Evolutionary conservation across 2,797 vertebrate species (phyloP), one percentile per base, ranked within the genome.

Genomic region (Cephalopachus bancanus): DNA sequence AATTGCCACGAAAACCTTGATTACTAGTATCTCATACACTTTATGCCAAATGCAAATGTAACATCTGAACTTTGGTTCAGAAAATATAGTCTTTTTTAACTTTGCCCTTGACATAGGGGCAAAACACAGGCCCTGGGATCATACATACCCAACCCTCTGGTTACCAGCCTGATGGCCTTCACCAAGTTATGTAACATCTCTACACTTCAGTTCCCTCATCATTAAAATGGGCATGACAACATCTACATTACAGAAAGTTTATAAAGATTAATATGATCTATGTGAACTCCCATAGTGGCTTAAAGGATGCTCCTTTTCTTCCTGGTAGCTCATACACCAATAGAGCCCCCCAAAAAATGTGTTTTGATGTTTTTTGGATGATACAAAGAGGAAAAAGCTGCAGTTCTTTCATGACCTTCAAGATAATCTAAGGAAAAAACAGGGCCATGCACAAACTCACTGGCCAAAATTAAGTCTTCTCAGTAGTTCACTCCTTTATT

Each of bases 1-100:
- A 24, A 62, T 83, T 64, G 28, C 87, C 87, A 30, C 5, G 15
- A 92, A 76, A 83, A 9, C 51, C n/a, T 33, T 22, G 24, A 0
- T 44, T 65, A 71, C 30, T 80, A 75, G 55, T 74, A 83, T 5
- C 55, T 83, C 33, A 62, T 24, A 10, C 30, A 10, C 65, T 74
- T 67, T 80, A 51, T 24, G 37, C 10, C 83, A 30, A 89, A 76
- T 74, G 59, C 60, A 97, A 93, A 89, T 28, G 67, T 79, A 85
- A 3, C 24, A 37, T 67, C 69, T 91, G 22, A 53, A 37, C 67
- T 79, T 62, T 79, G 51, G 19, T 51, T 89, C 49, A 80, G 17
- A 81, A 95, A 83, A 83, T 78, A 79, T 12, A 89, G 4, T 89
- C 15, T 78, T 57, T 57, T 88, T 30, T 89, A 55, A 44, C 44